Conservation (phyloP, 1,140 invertebrate genomes). For the Samia ricini region DNA sequence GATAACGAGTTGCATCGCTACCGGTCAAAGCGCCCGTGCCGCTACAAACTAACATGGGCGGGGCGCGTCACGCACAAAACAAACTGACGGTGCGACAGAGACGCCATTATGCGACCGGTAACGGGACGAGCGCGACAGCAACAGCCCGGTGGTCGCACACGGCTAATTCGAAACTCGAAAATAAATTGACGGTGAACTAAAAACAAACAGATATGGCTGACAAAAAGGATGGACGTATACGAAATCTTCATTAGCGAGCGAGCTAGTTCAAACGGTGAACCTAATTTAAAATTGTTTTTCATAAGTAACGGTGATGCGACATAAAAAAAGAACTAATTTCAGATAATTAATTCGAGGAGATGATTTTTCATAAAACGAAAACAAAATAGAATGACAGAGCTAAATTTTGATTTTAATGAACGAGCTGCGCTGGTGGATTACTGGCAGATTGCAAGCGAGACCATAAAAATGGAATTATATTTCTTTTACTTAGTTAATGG, state of each 20-base stretch:
- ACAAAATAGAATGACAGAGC: constrained; percentile 52
- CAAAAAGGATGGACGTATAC: constrained; percentile 64
- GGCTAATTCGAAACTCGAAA: constrained; percentile 71
- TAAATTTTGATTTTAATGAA: constrained; percentile 49
- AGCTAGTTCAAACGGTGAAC: constrained; percentile 42
- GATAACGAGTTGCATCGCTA: constrained; percentile 65
- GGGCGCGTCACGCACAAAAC: constrained; percentile 72
- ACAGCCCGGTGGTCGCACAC: constrained; percentile 30
- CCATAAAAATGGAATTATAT: constrained; percentile 65
- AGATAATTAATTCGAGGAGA: constrained; percentile 54
- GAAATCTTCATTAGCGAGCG: constrained; percentile 59
- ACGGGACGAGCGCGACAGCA: constrained; percentile 47
- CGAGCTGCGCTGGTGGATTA: constrained; percentile 49
- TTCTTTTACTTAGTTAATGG: constrained; percentile 55
- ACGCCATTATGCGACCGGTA: constrained; percentile 30
- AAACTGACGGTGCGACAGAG: constrained; percentile 62
- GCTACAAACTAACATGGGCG: constrained; percentile 50
- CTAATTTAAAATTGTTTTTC: constrained; percentile 61
- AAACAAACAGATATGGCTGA: constrained; percentile 75
- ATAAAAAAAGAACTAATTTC: constrained; percentile 50
- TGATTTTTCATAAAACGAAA: constrained; percentile 45
- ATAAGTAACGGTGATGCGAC: constrained; percentile 41
- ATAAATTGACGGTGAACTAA: constrained; percentile 71
- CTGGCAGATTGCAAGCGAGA: constrained; percentile 56
- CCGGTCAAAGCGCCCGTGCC: constrained; percentile 66